Base-by-base conservation (phyloP, 1,140 invertebrate species). In the Drosophila punjabiensis region DNA sequence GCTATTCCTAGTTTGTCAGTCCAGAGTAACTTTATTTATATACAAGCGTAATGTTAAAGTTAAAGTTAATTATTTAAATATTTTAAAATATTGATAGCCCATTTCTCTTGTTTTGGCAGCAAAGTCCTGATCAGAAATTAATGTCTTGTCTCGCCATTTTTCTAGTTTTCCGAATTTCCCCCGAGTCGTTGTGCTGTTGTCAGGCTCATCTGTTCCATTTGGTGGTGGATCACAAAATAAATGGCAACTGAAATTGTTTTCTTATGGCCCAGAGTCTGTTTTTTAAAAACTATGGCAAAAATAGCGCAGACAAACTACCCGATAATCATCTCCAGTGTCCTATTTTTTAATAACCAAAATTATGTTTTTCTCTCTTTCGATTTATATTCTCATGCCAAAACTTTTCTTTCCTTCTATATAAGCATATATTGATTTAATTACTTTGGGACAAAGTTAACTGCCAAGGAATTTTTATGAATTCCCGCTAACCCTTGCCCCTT, bases 171-270 rank as follows among this genome's bases (percentile, higher is more conserved):
- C 35, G 35, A 37, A 32, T 69, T 69, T 65, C 67, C 61, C 48
- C 16, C 45, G 35, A 50, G 33, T 69, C 9, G 16, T 69, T 9
- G 16, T 30, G 10, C 14, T 41, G 35, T 52, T 69, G 32, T 33
- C 45, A 53, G 16, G 13, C 28, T 66, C 37, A 18, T 24, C 53
- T 66, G 37, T 59, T 43, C 30, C 28, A 41, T 24, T 47, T 64
- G 24, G 24, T 61, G 20, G 18, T 66, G 39, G 20, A 59, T 66
- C 64, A 60, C 37, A 28, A 35, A 50, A 35, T 28, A n/a, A 11
- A 52, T 18, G 16, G 16, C 18, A 45, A 69, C 18, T 14, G 35
- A 69, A 50, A 69, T 64, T 24, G 24, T 64, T 69, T 64, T 64
- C 7, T 16, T 33, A 30, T n/a, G 10, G 32, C n/a, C 16, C 24